Base-by-base conservation (phyloP, 2,888 invertebrate species). In the Mesochorus sp. region DNA sequence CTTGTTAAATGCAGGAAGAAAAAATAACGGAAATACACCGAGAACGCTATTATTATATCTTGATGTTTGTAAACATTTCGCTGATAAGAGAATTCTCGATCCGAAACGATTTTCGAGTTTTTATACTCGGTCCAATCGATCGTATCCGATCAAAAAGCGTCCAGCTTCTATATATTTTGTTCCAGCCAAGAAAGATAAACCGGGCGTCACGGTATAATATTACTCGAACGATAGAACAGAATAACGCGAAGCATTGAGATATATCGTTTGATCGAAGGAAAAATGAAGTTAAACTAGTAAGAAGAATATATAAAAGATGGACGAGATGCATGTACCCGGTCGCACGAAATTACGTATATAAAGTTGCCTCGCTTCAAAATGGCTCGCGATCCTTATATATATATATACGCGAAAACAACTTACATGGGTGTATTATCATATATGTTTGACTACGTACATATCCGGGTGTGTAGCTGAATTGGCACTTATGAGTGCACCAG, bases 401-500 rank as follows among this genome's bases (percentile, higher is more conserved):
- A n/a, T n/a, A 3, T 61, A 39, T 71, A 28, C 34, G 26, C 10
- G 59, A 47, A 31, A 44, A 47, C 34, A 37, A 37, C 57, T 78
- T 64, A 59, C 75, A 70, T 51, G 57, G 61, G 59, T 70, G 57
- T 71, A 75, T 75, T 64, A n/a, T n/a, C n/a, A n/a, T n/a, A n/a
- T n/a, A n/a, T n/a, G n/a, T 66, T 51, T 37, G 34, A 59, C 19
- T 24, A 70, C n/a, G n/a, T n/a, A n/a, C n/a, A n/a, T n/a, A n/a
- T n/a, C n/a, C 49, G 24, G 24, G 61, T 14, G 24, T 12, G 70
- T 51, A 42, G 61, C 73, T 76, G 72, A 76, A 62, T 44, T 73
- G 68, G 47, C 79, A 59, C 64, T 73, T 61, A 61, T 61, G 53
- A 77, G 61, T 57, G 67, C 73, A 37, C 31, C 77, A 77, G 73